Conservation (phyloP, 2,888 invertebrate genomes). For the Villa cingulata region DNA sequence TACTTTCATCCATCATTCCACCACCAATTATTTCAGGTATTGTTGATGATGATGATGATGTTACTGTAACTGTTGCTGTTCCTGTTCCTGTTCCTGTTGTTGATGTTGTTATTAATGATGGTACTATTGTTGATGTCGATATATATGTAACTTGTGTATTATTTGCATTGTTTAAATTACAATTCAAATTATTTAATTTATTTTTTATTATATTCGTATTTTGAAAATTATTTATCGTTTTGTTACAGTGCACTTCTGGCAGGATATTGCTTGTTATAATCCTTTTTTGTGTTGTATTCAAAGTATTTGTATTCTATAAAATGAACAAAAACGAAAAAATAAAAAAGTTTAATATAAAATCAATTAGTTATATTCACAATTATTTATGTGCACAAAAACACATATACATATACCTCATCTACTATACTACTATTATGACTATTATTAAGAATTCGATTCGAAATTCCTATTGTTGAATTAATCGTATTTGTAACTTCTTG, state of each 20-base stretch:
- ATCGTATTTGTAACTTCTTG: slow-evolving; percentile 5
- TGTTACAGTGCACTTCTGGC: slow-evolving; percentile 28
- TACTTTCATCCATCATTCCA: slow-evolving; percentile 25
- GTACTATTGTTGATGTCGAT: slow-evolving; percentile 7
- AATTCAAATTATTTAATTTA: background rate
- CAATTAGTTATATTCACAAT: background rate
- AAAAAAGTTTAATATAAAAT: background rate
- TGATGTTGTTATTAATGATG: slow-evolving; percentile 9
- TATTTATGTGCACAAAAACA: too few relatives aligned
- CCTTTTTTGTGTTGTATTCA: slow-evolving; percentile 3
- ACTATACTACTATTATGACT: background rate
- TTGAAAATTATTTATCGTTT: slow-evolving; percentile 8
- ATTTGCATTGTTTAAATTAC: background rate
- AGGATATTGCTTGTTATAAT: slow-evolving; percentile 21
- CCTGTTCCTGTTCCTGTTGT: slow-evolving; percentile 9
- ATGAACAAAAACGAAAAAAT: background rate
- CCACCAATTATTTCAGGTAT: slow-evolving; percentile 7
- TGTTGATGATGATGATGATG: slow-evolving; percentile 3
- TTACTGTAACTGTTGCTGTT: background rate
- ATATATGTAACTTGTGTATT: slow-evolving; percentile 1
- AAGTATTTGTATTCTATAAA: background rate
- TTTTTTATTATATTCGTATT: background rate
- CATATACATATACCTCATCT: background rate
- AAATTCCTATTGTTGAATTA: background rate
- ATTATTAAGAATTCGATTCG: background rate